Percentiles rank a stretch among this genome's conserved stretches.
These are phyloP conservation scores for Patiria pectinifera DNA, from an alignment of 53 echinoderm and acorn worm species.

Conservation along the genomic window DNA sequence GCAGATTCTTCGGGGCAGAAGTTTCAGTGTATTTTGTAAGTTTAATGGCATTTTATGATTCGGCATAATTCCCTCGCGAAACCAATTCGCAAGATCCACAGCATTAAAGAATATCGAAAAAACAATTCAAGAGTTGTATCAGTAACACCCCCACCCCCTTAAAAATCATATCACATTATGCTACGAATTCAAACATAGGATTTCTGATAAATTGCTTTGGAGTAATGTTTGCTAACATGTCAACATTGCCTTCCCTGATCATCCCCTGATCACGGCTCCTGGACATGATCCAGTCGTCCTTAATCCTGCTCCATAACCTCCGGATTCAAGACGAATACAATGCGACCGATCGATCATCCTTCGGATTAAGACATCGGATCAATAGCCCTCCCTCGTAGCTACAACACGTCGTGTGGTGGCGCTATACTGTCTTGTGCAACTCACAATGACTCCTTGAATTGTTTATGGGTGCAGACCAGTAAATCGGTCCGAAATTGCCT, in stretches of 20 bases:
- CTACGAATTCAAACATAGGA: too few relatives aligned
- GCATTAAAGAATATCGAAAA: too few relatives aligned
- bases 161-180: too few relatives aligned
- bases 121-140: too few relatives aligned
- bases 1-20: too few relatives aligned
- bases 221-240: neutral
- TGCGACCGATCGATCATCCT: constrained; percentile 8
- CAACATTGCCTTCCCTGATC: neutral
- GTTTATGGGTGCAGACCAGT: too few relatives aligned
- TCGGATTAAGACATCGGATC: neutral
- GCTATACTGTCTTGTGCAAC: neutral
- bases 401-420: neutral
- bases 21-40: too few relatives aligned
- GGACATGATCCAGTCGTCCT: constrained; percentile 10
- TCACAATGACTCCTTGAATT: neutral
- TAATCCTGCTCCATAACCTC: neutral
- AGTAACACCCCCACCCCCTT: too few relatives aligned
- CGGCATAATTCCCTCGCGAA: too few relatives aligned
- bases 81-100: too few relatives aligned
- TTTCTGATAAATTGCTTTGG: neutral
- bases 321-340: constrained; percentile 22
- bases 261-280: neutral
- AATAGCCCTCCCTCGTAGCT: neutral
- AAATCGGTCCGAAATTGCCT: too few relatives aligned
- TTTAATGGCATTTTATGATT: too few relatives aligned